Evolutionary conservation across 37 sponge, comb jelly and placozoan species (phyloP), one percentile per base, ranked within the genome.

Genomic region (Petrosia ficiformis): DNA sequence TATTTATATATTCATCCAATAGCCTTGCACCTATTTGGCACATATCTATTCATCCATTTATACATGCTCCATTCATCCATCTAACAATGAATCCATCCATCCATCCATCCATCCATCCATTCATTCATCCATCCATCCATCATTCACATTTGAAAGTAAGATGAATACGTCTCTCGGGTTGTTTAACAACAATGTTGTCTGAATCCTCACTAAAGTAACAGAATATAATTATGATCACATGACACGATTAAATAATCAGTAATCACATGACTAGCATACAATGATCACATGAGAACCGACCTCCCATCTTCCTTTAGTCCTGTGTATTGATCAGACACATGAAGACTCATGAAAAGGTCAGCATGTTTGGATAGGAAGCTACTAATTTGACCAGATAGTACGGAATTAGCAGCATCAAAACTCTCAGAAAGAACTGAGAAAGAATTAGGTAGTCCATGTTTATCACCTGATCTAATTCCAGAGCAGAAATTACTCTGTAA

Each of bases 241-340:
- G 16, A 10, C 10, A 16, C 54, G 16, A 16, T 19, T 48, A 10
- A 48, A 48, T 10, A 16, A 10, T 48, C 54, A 48, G n/a, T n/a
- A n/a, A n/a, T n/a, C n/a, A n/a, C n/a, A n/a, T n/a, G n/a, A n/a
- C n/a, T n/a, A n/a, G n/a, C n/a, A n/a, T n/a, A n/a, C n/a, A n/a
- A 14, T 48, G 54, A 48, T 48, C 54, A 48, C 54, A 48, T 48
- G 54, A 48, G 54, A 48, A 14, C 58, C 14, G 28, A 42, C 35
- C 42, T 72, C 75, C 40, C 63, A 28, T 86, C 84, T 25, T 86
- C 84, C 24, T 57, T 59, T n/a, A 68, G 39, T 16, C 86, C 91
- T 44, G 86, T 85, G 75, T 85, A 90, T 67, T 85, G 82, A 70
- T 90, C 87, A 29, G 91, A 70, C 31, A 90, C 67, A 67, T 90